These are phyloP conservation scores for Artibeus jamaicensis DNA, from an alignment of 2,797 vertebrate species.

Conservation along the genomic window DNA sequence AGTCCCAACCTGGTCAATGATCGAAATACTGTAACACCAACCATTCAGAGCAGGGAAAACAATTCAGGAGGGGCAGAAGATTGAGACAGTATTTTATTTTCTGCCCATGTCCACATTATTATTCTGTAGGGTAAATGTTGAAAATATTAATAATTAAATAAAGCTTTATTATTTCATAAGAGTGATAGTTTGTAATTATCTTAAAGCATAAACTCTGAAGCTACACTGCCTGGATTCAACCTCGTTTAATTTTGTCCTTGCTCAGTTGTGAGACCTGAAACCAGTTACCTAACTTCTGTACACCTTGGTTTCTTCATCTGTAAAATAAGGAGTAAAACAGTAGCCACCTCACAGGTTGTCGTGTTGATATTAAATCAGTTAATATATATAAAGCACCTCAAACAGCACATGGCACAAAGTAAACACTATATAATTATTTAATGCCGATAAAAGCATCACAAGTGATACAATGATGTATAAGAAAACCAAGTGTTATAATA, in stretches of 20 bases:
- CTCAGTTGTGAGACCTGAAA: not conserved
- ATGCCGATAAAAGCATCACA: not conserved
- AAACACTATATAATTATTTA: not conserved
- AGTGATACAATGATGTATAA: not conserved
- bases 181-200: not conserved
- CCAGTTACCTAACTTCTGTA: not conserved
- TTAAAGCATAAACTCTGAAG: not conserved
- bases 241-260: not conserved
- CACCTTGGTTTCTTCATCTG: not conserved
- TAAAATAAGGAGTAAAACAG: not conserved
- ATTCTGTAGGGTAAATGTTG: not conserved
- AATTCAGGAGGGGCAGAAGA: constrained; percentile 2
- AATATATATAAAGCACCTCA: not conserved
- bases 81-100: not conserved
- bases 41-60: not conserved
- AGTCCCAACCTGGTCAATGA: not conserved
- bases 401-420: not conserved
- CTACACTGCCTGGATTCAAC: not conserved
- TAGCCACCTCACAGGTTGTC: not conserved
- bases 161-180: not conserved
- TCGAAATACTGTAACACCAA: not conserved
- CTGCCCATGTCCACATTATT: not conserved
- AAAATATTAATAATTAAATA: not conserved
- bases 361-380: not conserved
- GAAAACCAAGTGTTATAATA: not conserved